Base-by-base conservation (phyloP, 2,113 vertebrate species). In the Merops nubicus region DNA sequence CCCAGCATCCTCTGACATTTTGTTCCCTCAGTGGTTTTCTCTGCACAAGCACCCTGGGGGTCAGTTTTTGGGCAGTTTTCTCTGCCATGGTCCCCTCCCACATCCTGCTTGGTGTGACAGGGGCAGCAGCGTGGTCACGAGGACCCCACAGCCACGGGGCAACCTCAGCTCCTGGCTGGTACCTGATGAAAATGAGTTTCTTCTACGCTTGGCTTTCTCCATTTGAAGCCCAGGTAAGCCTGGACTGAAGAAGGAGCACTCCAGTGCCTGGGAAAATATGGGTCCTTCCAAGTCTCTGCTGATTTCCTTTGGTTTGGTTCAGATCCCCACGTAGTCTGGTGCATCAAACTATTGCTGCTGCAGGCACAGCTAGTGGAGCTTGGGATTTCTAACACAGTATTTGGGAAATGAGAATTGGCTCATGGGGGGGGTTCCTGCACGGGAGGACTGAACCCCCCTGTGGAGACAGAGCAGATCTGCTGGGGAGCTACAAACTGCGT, bases 91-190 rank as follows among this genome's bases (percentile, higher is more conserved):
- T 45, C 28, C 25, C 22, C 65, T 38, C 38, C 34, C 15, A 2
- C 7, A 3, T 9, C 14, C 62, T 10, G 9, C 45, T 18, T 1
- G 5, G 29, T 0, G 0, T 28, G 20, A 25, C 3, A 0, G 0
- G 1, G 33, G 29, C 74, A 43, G 63, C 48, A 51, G 18, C 4
- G 1, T 16, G 15, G 48, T 12, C 9, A 3, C 1, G 4, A 11
- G 36, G 31, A 23, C n/a, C 59, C 22, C 51, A 15, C 2, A 9
- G 17, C 17, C 45, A 1, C 0, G 13, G 59, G 28, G 38, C 78
- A 31, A 6, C 18, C 45, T n/a, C 59, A 19, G 40, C 22, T 69
- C 48, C 43, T 1, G 36, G 50, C 62, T 50, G 28, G n/a, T 2
- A 1, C 5, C 1, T 0, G 4, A 6, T 31, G 21, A 4, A 28